Conservation (phyloP, 2,113 vertebrate genomes). For the Dendropsophus ebraccatus region DNA sequence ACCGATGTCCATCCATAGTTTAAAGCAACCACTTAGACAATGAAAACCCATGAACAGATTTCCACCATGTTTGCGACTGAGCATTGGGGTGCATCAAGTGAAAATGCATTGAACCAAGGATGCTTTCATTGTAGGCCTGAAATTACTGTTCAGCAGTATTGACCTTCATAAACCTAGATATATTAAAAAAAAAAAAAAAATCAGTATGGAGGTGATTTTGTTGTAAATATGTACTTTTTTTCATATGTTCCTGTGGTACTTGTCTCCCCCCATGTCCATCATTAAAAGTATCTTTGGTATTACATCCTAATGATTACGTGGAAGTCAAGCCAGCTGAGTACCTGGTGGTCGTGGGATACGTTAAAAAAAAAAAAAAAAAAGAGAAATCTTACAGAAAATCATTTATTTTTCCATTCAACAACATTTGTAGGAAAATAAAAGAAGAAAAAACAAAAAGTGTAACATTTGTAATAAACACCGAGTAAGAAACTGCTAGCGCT, state of each 20-base stretch:
- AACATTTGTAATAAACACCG: constrained; percentile 72
- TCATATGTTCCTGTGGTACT: constrained; percentile 83
- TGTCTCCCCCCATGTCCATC: constrained; percentile 83
- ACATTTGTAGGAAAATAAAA: constrained; percentile 67
- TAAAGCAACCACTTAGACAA: constrained; percentile 45
- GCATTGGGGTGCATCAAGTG: constrained; percentile 64
- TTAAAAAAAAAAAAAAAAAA: too few species aligned
- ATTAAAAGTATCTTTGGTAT: constrained; percentile 86
- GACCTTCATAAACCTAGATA: constrained; percentile 66
- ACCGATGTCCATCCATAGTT: not conserved
- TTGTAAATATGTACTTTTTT: constrained; percentile 95
- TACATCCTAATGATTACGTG: constrained; percentile 74
- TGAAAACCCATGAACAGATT: constrained; percentile 58
- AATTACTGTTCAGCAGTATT: constrained; percentile 67
- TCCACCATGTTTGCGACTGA: constrained; percentile 52
- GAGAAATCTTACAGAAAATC: constrained; percentile 69
- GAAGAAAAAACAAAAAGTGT: constrained; percentile 66
- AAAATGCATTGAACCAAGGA: constrained; percentile 64
- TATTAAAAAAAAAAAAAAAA: constrained; percentile 78
- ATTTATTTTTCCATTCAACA: constrained; percentile 70
- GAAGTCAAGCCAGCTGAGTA: constrained; percentile 69
- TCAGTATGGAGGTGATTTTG: constrained; percentile 78
- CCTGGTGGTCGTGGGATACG: constrained; percentile 69
- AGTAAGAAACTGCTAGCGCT: constrained; percentile 63
- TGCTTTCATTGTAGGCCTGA: constrained; percentile 66